Evolutionary conservation across 1,140 invertebrate species (phyloP).

Genomic region (Eulimnadia texana): DNA sequence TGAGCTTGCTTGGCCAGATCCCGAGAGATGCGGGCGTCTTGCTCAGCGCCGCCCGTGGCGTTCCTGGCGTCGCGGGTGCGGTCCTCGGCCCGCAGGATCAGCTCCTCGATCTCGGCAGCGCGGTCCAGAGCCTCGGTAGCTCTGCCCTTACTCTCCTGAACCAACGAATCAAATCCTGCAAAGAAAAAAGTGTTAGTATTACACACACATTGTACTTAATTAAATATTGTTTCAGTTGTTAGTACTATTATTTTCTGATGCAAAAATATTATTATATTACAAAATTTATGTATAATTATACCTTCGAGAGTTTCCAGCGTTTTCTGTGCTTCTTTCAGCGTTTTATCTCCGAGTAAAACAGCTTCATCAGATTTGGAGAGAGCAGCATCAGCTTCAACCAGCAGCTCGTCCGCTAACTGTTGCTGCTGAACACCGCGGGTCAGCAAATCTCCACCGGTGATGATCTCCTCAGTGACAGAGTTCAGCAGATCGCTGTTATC

Average conservation of each 20-base stretch:
- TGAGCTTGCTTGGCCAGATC: conserved; percentile 62
- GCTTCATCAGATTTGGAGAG: conserved; percentile 61
- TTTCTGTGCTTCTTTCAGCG: conserved; percentile 67
- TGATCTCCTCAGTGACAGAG: conserved; percentile 43
- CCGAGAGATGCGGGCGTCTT: conserved; percentile 58
- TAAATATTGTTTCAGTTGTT: not conserved
- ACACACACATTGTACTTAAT: not conserved
- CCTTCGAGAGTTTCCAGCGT: conserved; percentile 69
- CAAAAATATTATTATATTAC: not conserved
- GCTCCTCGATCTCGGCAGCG: conserved; percentile 41
- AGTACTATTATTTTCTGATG: no score
- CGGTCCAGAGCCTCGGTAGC: conserved; percentile 50
- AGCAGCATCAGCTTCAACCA: conserved; percentile 52
- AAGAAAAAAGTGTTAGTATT: conserved; percentile 20
- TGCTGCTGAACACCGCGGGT: conserved; percentile 39
- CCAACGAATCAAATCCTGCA: conserved; percentile 74
- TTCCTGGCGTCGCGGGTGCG: conserved; percentile 37
- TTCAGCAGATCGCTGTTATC: conserved; percentile 39
- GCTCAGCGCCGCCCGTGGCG: conserved; percentile 52
- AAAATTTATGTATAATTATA: conserved; percentile 31
- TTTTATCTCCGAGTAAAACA: conserved; percentile 65
- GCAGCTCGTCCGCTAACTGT: conserved; percentile 43
- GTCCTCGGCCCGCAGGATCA: conserved; percentile 46
- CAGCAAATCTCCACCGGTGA: conserved; percentile 35
- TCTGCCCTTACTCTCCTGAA: conserved; percentile 55